These are phyloP conservation scores for Drosophila kikkawai DNA, from an alignment of 1,140 invertebrate genomes.

Conservation along the genomic window DNA sequence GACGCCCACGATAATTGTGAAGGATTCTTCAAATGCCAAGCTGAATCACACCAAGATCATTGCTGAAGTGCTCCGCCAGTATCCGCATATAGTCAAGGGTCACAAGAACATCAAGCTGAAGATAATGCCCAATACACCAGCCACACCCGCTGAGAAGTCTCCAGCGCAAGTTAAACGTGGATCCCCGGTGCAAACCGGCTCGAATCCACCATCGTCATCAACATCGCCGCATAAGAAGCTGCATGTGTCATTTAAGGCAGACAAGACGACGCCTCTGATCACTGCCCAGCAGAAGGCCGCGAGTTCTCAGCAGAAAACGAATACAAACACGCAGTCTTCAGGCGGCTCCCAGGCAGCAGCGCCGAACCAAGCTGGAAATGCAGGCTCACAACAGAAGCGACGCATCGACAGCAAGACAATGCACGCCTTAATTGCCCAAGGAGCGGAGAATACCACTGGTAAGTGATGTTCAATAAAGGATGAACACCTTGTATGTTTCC, in stretches of 20 bases:
- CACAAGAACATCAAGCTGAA: conserved; percentile 95
- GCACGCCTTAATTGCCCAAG: conserved; percentile 85
- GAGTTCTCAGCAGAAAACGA: conserved; percentile 38
- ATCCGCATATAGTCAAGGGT: conserved; percentile 93
- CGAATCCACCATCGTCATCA: conserved; percentile 33
- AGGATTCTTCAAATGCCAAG: conserved; percentile 86
- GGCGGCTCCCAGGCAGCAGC: conserved; percentile 21
- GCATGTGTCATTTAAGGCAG: conserved; percentile 68
- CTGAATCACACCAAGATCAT: conserved; percentile 94
- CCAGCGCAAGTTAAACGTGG: conserved; percentile 38
- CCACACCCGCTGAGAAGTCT: conserved; percentile 29
- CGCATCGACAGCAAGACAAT: conserved; percentile 85
- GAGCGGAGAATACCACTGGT: conserved; percentile 86
- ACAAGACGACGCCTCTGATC: conserved; percentile 60
- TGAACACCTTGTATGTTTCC: neutral
- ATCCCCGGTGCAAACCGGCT: conserved; percentile 31
- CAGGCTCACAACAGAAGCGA: conserved; percentile 69
- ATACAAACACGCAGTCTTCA: conserved; percentile 10
- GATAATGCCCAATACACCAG: conserved; percentile 88
- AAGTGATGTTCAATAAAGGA: neutral
- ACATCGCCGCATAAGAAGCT: conserved; percentile 70
- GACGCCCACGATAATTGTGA: conserved; percentile 81
- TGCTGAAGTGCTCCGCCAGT: conserved; percentile 93
- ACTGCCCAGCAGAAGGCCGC: conserved; percentile 60
- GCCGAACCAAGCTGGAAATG: conserved; percentile 76